phyloP scores from a whole-genome alignment of 2,797 vertebrate genomes.

The Falco naumanni region DNA sequence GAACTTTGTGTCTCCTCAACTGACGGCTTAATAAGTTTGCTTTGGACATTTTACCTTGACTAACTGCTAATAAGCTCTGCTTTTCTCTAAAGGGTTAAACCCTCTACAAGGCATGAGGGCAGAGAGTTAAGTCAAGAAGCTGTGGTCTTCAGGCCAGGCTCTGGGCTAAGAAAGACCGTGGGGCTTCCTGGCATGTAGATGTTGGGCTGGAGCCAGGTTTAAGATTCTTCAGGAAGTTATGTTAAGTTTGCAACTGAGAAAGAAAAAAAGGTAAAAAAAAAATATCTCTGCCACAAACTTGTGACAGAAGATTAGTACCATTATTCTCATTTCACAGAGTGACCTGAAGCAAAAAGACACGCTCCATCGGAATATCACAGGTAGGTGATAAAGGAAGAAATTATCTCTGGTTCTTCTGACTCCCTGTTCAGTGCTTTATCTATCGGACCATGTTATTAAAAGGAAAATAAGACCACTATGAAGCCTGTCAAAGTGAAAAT shows the following conservation, averaged over 20 bases:
- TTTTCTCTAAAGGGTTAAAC: constrained; percentile 40
- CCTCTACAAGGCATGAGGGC: neutral
- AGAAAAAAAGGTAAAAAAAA: neutral
- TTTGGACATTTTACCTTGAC: neutral
- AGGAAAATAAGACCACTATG: neutral
- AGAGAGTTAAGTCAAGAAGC: neutral
- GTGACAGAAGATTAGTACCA: neutral
- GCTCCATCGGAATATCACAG: neutral
- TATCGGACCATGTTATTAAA: neutral
- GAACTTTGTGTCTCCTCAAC: neutral
- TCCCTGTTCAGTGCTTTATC: neutral
- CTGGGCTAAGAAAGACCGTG: neutral
- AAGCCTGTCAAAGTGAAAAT: neutral
- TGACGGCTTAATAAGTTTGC: neutral
- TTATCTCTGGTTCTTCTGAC: neutral
- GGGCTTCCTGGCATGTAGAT: neutral
- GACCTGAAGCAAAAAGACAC: neutral
- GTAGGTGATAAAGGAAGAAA: neutral
- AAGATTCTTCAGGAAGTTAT: neutral
- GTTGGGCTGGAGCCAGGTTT: neutral
- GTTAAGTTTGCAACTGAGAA: neutral
- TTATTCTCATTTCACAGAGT: neutral
- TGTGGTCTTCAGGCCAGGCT: neutral
- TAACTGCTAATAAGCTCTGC: neutral
- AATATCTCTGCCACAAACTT: neutral